Conservation (phyloP, 2,888 invertebrate genomes). For the Drosophila yooni region DNA sequence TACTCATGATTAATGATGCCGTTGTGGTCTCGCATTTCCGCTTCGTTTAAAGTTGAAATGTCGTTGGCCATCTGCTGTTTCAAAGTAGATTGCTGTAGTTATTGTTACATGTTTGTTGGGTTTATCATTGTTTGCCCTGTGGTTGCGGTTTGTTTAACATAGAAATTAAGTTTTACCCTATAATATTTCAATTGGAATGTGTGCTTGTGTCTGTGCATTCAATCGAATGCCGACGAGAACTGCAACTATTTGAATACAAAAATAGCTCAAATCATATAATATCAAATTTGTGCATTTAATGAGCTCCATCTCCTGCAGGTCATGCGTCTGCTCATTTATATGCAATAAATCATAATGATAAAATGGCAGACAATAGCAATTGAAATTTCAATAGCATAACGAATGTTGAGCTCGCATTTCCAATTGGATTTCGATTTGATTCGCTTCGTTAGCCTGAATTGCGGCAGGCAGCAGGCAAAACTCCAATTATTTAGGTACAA, state of each 20-base stretch:
- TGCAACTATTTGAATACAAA: conserved; percentile 12
- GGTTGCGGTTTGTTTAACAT: conserved; percentile 71
- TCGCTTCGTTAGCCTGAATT: conserved; percentile 24
- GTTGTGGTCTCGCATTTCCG: conserved; percentile 66
- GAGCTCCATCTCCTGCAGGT: background rate
- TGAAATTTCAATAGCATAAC: conserved; percentile 40
- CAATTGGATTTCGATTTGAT: conserved; percentile 40
- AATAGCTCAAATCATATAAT: conserved; percentile 1
- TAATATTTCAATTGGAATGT: conserved; percentile 40
- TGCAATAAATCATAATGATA: conserved; percentile 25
- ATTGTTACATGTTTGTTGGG: conserved; percentile 23
- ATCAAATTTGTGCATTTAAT: conserved; percentile 20
- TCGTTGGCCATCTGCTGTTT: conserved; percentile 52
- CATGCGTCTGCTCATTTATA: background rate
- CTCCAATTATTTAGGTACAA: conserved; percentile 23
- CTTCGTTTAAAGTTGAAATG: conserved; percentile 79
- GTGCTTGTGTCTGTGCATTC: background rate
- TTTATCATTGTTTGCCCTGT: conserved; percentile 55
- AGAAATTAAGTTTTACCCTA: conserved; percentile 58
- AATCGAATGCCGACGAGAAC: background rate
- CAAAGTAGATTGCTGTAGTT: conserved; percentile 23
- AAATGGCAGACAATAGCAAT: conserved; percentile 28
- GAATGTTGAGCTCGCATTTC: conserved; percentile 36
- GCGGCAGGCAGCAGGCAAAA: conserved; percentile 7
- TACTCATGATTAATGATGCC: conserved; percentile 76